phyloP scores from a whole-genome alignment of 2,113 vertebrate genomes.

The Hippolais icterina region DNA sequence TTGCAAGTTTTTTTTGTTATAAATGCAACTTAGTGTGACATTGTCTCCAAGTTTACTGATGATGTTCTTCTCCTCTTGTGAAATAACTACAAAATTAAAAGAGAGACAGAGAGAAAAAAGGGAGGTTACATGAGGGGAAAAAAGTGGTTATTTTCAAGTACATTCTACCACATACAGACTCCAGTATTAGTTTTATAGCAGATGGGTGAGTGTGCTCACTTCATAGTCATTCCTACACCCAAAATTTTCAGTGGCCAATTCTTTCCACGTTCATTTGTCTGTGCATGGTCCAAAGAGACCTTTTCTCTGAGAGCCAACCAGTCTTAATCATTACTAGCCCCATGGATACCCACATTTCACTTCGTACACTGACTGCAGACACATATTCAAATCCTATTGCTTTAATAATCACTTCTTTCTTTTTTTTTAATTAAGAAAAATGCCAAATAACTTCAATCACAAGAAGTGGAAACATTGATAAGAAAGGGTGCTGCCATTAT shows the following conservation, averaged over 20 bases:
- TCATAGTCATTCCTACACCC: not conserved
- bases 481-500: not conserved
- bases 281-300: not conserved
- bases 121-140: not conserved
- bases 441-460: not conserved
- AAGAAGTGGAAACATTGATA: not conserved
- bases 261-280: not conserved
- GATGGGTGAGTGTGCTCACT: not conserved
- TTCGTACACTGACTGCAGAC: not conserved
- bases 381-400: not conserved
- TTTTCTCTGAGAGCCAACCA: not conserved
- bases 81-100: not conserved
- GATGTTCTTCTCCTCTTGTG: not conserved
- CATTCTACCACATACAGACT: not conserved
- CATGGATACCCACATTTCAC: not conserved
- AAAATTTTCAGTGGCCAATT: not conserved
- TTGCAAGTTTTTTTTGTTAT: not conserved
- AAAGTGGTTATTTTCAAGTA: not conserved
- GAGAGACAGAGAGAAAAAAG: not conserved
- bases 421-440: not conserved
- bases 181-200: not conserved
- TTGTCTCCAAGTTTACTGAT: slow-evolving; percentile 54
- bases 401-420: not conserved
- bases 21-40: slow-evolving; percentile 26
- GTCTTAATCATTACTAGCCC: not conserved